Percentiles rank a stretch among this genome's conserved stretches.
phyloP scores from a whole-genome alignment of 2,888 invertebrate species.

The Seira musarum region DNA sequence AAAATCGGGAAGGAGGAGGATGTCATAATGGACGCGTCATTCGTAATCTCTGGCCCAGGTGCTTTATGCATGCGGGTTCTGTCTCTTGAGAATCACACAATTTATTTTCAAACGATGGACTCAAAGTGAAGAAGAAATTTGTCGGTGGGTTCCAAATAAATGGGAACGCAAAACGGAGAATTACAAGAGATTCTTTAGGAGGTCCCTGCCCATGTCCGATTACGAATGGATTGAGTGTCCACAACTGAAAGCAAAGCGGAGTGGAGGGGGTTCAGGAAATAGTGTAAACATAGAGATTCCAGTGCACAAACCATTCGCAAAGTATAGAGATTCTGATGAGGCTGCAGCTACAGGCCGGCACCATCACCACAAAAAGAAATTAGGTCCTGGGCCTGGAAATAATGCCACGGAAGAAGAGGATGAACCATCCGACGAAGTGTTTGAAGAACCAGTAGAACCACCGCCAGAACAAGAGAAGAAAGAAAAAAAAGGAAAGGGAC shows the following conservation, averaged over 20 bases:
- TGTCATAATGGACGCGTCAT: constrained; percentile 28
- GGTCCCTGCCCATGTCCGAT: not conserved
- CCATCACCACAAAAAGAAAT: not conserved
- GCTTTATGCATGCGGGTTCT: constrained; percentile 19
- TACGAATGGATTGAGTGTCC: constrained; percentile 41
- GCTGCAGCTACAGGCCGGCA: not conserved
- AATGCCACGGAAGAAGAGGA: not conserved
- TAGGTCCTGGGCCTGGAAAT: not conserved
- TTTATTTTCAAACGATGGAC: not conserved
- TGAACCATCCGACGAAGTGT: not conserved
- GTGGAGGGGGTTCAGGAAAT: not conserved
- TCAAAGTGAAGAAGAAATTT: constrained; percentile 19
- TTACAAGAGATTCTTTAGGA: constrained; percentile 23
- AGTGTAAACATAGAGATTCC: not conserved
- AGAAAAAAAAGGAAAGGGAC: too few relatives aligned
- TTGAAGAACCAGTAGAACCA: too few relatives aligned
- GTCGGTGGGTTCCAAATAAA: constrained; percentile 17
- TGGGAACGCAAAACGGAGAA: not conserved
- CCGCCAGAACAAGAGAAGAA: too few relatives aligned
- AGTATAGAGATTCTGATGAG: not conserved
- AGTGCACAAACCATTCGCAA: constrained; percentile 15
- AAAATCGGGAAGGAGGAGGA: constrained; percentile 24
- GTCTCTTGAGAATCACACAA: not conserved
- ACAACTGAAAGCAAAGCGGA: not conserved
- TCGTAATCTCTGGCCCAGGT: constrained; percentile 26